Base-by-base conservation (phyloP, 2,888 invertebrate species). In the Parnassius glacialis region DNA sequence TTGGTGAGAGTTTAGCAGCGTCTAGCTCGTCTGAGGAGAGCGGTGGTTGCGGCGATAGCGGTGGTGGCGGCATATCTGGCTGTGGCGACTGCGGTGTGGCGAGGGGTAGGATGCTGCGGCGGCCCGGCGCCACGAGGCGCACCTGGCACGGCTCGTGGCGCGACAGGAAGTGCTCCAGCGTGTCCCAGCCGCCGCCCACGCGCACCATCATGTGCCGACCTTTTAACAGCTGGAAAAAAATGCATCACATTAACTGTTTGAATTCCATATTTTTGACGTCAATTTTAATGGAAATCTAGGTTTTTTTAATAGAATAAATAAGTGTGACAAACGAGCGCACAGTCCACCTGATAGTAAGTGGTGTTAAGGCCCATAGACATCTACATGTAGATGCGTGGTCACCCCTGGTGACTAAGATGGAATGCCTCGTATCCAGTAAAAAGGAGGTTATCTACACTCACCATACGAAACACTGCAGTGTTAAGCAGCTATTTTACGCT, bases 161-260 rank as follows among this genome's bases (percentile, higher is more conserved):
- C 73, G 95, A 94, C 80, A 98, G 93, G 92, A 97, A 97, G 92
- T 97, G 97, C 85, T 97, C 97, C 82, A 98, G 90, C 16, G 97
- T 97, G 91, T 97, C 97, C 97, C 97, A 97, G 68, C 97, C 97
- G 69, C 97, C 98, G 65, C 97, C 98, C 57, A 97, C 97, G 74
- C 98, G 94, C 62, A 98, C 97, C 97, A 98, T 97, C 94, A 97
- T 97, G 92, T 97, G 97, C n/a, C 95, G 94, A 57, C 96, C 97
- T 84, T 97, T 97, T 79, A 97, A 92, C 79, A 97, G 85, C 97
- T 97, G 93, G 5, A 87, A 90, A 74, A 68, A 78, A 72, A 65
- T 60, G 61, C 5, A 25, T 45, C 16, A 9, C 11, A 3, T 45
- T 25, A 47, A 10, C 3, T 41, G 16, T 11, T 42, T 59, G 12